phyloP scores from a whole-genome alignment of 2,888 invertebrate genomes.

The Mylabris sibirica region DNA sequence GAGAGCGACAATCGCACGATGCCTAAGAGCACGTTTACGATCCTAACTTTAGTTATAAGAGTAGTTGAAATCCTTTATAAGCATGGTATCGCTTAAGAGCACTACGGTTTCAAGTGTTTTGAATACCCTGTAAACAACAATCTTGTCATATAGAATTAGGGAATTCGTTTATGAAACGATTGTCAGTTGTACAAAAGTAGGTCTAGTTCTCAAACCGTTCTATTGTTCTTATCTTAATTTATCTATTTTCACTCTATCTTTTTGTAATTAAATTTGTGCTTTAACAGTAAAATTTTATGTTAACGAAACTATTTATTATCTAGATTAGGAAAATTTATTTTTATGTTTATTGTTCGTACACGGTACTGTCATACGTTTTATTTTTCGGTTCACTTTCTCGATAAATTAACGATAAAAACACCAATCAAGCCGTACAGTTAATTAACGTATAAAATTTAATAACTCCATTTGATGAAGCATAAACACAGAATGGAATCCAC shows the following conservation, averaged over 20 bases:
- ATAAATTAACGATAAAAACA: background rate
- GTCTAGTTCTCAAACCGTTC: too few species aligned
- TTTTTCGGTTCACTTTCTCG: background rate
- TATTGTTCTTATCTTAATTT: background rate
- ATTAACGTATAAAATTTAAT: background rate
- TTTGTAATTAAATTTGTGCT: background rate
- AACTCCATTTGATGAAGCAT: background rate
- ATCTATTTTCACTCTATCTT: background rate
- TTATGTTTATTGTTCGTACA: background rate
- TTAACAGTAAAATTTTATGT: background rate
- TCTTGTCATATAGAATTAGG: background rate
- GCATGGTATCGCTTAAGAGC: background rate
- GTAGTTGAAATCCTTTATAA: background rate
- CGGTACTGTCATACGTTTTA: background rate
- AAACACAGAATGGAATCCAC: background rate
- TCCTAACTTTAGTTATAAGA: background rate
- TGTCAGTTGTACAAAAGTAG: background rate
- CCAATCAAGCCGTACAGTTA: background rate
- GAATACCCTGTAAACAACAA: background rate
- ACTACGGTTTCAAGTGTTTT: background rate
- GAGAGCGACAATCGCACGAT: too few species aligned
- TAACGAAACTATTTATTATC: background rate
- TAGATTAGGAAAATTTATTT: background rate
- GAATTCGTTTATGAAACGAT: background rate
- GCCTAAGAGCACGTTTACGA: too few species aligned